Percentiles rank a stretch among this genome's conserved stretches.
These are phyloP conservation scores for Pollenia labialis DNA, from an alignment of 2,888 invertebrate genomes.

Conservation along the genomic window DNA sequence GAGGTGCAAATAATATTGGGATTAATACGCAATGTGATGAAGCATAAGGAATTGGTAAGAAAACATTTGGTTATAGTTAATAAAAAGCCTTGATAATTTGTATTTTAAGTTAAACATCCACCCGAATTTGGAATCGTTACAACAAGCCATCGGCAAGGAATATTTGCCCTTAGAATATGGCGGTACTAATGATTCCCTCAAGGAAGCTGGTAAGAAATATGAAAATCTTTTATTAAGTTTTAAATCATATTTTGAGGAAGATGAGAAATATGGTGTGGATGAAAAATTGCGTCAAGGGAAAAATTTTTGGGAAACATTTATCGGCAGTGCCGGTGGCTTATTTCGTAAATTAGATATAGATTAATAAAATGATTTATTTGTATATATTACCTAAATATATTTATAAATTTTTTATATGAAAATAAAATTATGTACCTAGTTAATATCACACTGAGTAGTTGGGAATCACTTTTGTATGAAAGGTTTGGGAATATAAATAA, in stretches of 20 bases:
- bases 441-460: no score
- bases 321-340: conserved; percentile 75
- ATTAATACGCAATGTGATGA: conserved; percentile 80
- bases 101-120: conserved; percentile 79
- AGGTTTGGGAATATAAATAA: no score
- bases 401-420: no score
- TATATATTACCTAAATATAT: no score
- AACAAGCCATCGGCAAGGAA: conserved; percentile 86
- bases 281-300: conserved; percentile 75
- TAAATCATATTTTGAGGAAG: conserved; percentile 79
- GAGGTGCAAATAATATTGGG: conserved; percentile 79
- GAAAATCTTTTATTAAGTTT: conserved; percentile 77
- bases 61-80: neutral
- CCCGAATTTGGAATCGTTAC: conserved; percentile 79
- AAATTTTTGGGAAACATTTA: conserved; percentile 39
- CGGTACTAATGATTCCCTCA: conserved; percentile 86
- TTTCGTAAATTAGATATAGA: conserved; percentile 80
- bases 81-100: neutral
- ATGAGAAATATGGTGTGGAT: conserved; percentile 78
- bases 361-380: conserved; percentile 69
- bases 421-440: no score
- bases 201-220: conserved; percentile 76
- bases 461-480: no score
- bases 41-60: conserved; percentile 80
- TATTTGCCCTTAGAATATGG: conserved; percentile 88